Evolutionary conservation across 2,113 vertebrate genomes (phyloP), one percentile per base, ranked within the genome.

Genomic region (Ophiodon elongatus): DNA sequence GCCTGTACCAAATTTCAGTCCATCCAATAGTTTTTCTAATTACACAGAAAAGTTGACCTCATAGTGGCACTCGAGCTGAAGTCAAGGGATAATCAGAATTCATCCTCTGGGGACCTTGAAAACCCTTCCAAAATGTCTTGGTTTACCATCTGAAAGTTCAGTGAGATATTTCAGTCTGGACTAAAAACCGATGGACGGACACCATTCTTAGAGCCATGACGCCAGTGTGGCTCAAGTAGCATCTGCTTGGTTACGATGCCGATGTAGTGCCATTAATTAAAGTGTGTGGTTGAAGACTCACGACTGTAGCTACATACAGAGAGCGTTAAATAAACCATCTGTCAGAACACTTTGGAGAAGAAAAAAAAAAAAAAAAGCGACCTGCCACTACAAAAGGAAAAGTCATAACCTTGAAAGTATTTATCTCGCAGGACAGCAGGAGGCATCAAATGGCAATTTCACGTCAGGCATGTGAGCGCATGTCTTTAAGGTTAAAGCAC

Each of bases 401-500:
- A 74, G 17, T 65, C 7, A 19, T 11, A 79, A 74, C 41, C 1
- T 43, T 54, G 67, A 69, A 81, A 82, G 29, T 45, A 31, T 82
- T 86, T 74, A 82, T 79, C 67, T 15, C 29, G 31, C 25, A 39
- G 57, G 74, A 76, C 71, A 73, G 67, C 37, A n/a, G 60, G 65
- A 10, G 47, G 66, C 64, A 57, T 84, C 35, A 82, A 73, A 77
- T 80, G 84, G 72, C 64, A 75, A 60, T 54, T 45, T 83, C 73
- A 62, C 73, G 63, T 76, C 72, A 43, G 47, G 41, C 64, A 80
- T 57, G 31, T 15, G 19, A 65, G 59, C 68, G 56, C 54, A 74
- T 52, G 50, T 60, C 71, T 80, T 43, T 75, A 64, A 75, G 85
- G 64, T 82, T 35, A 82, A 82, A 85, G 19, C 37, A 73, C 29